Evolutionary conservation across 2,888 invertebrate genomes (phyloP).

Genomic region (Allolobophora icterica): DNA sequence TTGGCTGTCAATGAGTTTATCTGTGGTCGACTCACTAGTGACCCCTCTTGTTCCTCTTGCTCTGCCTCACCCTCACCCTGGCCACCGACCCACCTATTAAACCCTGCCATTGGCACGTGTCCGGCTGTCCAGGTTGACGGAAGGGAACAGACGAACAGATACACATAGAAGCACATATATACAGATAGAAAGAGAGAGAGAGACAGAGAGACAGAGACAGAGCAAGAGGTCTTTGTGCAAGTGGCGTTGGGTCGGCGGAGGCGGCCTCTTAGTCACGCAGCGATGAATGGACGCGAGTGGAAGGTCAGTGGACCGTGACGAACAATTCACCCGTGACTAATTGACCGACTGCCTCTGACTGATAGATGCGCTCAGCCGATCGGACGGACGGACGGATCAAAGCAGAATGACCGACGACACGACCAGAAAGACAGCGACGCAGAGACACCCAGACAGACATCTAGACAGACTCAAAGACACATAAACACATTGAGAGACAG

Average conservation of each 20-base stretch:
- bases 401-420: no score
- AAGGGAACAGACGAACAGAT: background rate
- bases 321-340: background rate
- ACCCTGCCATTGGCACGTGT: background rate
- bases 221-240: background rate
- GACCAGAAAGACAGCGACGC: no score
- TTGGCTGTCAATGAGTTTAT: background rate
- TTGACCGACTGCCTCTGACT: background rate
- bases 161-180: background rate
- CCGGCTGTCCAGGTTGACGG: background rate
- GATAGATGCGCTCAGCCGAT: constrained; percentile 18
- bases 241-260: background rate
- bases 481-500: background rate
- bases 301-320: background rate
- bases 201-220: background rate
- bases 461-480: background rate
- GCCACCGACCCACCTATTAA: background rate
- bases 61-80: background rate
- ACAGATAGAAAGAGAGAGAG: background rate
- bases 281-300: background rate
- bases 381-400: background rate
- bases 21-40: background rate
- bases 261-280: background rate
- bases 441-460: background rate
- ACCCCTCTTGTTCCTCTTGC: background rate